These are phyloP conservation scores for Trachelus iudaicus DNA, from an alignment of 2,888 invertebrate species.

Conservation along the genomic window DNA sequence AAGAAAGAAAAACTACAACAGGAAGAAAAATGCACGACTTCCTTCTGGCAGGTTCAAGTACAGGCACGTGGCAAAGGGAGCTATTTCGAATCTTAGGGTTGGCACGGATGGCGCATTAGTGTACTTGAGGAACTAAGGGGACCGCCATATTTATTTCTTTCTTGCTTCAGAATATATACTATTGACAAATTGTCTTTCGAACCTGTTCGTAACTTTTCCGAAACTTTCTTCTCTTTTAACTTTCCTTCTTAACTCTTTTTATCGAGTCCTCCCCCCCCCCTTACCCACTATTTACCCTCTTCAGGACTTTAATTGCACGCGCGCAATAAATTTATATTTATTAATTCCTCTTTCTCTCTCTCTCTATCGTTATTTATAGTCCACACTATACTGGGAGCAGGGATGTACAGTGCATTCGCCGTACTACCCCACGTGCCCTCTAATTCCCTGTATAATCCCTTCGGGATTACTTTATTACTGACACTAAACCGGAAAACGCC, in stretches of 20 bases:
- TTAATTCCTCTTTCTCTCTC: not conserved
- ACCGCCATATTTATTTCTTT: not conserved
- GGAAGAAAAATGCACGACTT: not conserved
- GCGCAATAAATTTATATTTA: not conserved
- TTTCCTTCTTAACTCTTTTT: not conserved
- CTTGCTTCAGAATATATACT: not conserved
- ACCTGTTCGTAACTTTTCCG: not conserved
- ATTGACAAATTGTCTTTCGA: not conserved
- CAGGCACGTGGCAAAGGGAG: not conserved
- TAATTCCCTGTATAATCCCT: not conserved
- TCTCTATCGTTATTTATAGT: not conserved
- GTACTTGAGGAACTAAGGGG: not conserved
- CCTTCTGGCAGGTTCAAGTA: not conserved
- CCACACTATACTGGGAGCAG: not conserved
- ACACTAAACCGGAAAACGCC: not conserved
- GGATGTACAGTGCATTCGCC: not conserved
- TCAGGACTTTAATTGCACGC: not conserved
- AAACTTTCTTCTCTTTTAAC: not conserved
- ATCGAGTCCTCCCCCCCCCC: fast-evolving
- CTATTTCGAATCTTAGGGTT: not conserved
- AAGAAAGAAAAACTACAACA: not conserved
- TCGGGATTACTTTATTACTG: not conserved
- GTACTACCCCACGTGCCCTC: not conserved
- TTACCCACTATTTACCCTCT: not conserved
- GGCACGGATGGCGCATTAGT: not conserved